Percentiles rank a stretch among this genome's conserved stretches.
phyloP scores from a whole-genome alignment of 2,797 vertebrate species.

The Myotis daubentonii region DNA sequence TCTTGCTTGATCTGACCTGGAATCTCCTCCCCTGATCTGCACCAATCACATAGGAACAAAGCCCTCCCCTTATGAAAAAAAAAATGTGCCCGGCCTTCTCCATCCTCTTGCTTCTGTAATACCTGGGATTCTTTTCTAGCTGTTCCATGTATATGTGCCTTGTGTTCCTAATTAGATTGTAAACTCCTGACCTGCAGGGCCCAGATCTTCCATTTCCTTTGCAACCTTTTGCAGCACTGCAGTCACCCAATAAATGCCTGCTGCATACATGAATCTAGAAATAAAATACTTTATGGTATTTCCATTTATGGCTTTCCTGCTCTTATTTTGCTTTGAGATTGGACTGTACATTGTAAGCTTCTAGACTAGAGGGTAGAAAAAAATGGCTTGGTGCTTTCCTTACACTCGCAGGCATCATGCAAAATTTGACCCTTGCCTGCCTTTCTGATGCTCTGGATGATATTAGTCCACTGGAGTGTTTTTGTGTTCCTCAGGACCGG shows the following conservation, averaged over 20 bases:
- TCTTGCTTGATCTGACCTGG: slow-evolving; percentile 1
- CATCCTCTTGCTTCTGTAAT: slow-evolving; percentile 26
- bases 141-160: slow-evolving; percentile 15
- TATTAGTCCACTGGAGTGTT: slow-evolving; percentile 69
- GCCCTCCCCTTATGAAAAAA: not conserved
- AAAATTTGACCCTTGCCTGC: slow-evolving; percentile 71
- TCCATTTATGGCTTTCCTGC: slow-evolving; percentile 61
- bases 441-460: slow-evolving; percentile 73
- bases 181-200: slow-evolving; percentile 62
- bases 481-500: slow-evolving; percentile 50
- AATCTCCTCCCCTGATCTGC: slow-evolving; percentile 20
- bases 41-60: slow-evolving; percentile 9
- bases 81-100: not conserved
- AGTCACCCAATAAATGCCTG: slow-evolving; percentile 71
- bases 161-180: slow-evolving; percentile 54
- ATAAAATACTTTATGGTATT: slow-evolving; percentile 68
- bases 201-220: slow-evolving; percentile 72
- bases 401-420: slow-evolving; percentile 50
- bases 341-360: slow-evolving; percentile 52
- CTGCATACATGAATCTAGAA: slow-evolving; percentile 71
- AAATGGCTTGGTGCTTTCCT: slow-evolving; percentile 69
- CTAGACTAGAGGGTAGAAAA: slow-evolving; percentile 50
- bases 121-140: slow-evolving; percentile 25
- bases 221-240: slow-evolving; percentile 69
- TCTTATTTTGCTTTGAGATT: slow-evolving; percentile 69